Evolutionary conservation across 2,888 invertebrate species (phyloP), one percentile per base, ranked within the genome.

Genomic region (Troilus luridus): DNA sequence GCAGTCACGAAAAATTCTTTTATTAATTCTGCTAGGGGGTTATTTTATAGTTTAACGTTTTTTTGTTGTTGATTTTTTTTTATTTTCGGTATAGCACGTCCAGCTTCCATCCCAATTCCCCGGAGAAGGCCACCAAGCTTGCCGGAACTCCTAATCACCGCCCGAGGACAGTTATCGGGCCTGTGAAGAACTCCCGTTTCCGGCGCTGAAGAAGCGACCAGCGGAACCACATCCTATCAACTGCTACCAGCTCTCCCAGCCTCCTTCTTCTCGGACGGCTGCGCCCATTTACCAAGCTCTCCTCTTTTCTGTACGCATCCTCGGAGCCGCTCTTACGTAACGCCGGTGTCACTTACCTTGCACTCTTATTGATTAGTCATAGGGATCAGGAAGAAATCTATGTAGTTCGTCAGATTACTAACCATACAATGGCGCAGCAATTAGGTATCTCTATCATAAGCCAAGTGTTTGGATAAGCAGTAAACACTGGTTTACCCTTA

Each of bases 161-260:
- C 72, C 72, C 19, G 72, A 77, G 72, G 72, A 77, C 72, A 77
- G 72, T 77, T 77, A 77, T 77, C 72, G 72, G 21, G 72, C 17
- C 72, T 77, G 72, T 77, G 72, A 77, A 77, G 72, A 77, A 77
- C 72, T 77, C 17, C 72, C 72, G 72, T 77, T 77, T 77, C 56
- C 85, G 56, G 85, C 85, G 62, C 11, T 54, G 89, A 89, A 64
- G 89, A 60, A 89, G 89, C n/a, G 60, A 12, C 19, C 19, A 64
- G 89, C 89, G 89, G 89, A 89, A 89, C 89, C 89, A 89, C 89
- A 89, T 89, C 89, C 89, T 89, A 89, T 89, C 89, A 64, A 54
- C 88, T 89, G 88, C 54, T 67, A 64, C 88, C 62, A n/a, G 54
- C 67, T 85, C 67, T 85, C 56, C 54, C 85, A 85, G 56, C 85